phyloP scores from a whole-genome alignment of 2,888 invertebrate species.

The Athetis lepigone region DNA sequence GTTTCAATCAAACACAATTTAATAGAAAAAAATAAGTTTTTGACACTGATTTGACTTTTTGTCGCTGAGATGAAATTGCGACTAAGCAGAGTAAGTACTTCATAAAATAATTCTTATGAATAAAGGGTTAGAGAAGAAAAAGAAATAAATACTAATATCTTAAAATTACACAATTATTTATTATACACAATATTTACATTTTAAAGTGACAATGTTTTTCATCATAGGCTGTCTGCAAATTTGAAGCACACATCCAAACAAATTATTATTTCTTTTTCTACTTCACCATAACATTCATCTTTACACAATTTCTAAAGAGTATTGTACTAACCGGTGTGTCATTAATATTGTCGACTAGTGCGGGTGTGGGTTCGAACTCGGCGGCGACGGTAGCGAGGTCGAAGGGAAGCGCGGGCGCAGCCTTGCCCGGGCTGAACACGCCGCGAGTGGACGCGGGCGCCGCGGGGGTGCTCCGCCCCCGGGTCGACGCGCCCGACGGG shows the following conservation, averaged over 20 bases:
- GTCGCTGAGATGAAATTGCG: too few species aligned
- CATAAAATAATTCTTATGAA: constrained; percentile 4
- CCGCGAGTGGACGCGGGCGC: constrained; percentile 63
- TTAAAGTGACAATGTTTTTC: background rate
- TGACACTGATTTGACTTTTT: too few species aligned
- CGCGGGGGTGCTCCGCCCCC: constrained; percentile 79
- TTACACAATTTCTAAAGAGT: constrained; percentile 9
- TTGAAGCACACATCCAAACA: constrained; percentile 12
- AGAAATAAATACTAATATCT: constrained; percentile 3
- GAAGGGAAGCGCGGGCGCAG: constrained; percentile 74
- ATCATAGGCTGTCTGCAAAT: background rate
- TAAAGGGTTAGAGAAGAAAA: background rate
- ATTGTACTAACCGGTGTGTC: constrained; percentile 76
- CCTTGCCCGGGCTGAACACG: constrained; percentile 81
- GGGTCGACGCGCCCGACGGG: constrained; percentile 76
- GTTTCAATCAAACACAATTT: too few species aligned
- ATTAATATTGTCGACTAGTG: constrained; percentile 75
- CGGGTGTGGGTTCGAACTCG: constrained; percentile 77
- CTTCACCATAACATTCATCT: background rate
- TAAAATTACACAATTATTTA: background rate
- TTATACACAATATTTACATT: too few species aligned
- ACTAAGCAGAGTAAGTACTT: too few species aligned
- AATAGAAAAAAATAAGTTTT: too few species aligned
- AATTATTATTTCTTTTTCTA: constrained; percentile 11
- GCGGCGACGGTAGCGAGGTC: constrained; percentile 76